Percentiles rank a stretch among this genome's conserved stretches.
phyloP scores from a whole-genome alignment of 2,113 vertebrate genomes.

The Diphyllodes magnificus region DNA sequence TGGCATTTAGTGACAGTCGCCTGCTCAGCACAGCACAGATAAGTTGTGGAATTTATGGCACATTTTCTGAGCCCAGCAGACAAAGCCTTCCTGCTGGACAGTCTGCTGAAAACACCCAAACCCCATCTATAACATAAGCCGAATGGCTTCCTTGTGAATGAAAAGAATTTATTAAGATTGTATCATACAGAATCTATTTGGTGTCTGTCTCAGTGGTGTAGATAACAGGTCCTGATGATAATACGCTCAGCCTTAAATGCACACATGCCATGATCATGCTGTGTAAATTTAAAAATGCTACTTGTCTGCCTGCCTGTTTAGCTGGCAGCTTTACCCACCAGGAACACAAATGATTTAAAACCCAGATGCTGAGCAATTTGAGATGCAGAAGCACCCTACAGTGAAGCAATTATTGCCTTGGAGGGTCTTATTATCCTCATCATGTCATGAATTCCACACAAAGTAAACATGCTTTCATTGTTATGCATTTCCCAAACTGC shows the following conservation, averaged over 20 bases:
- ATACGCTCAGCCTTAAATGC: conserved; percentile 62
- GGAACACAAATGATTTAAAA: conserved; percentile 67
- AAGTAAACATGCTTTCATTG: conserved; percentile 61
- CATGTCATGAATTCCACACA: conserved; percentile 63
- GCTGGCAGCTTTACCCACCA: conserved; percentile 46
- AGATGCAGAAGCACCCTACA: conserved; percentile 66
- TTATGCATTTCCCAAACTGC: conserved; percentile 42
- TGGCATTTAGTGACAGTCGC: neutral
- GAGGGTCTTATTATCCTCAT: conserved; percentile 69
- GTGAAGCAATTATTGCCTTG: conserved; percentile 72
- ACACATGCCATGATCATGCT: conserved; percentile 51
- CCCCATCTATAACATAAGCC: neutral
- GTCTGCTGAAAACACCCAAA: neutral
- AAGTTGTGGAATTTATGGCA: neutral
- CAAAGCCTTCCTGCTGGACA: neutral
- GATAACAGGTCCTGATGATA: conserved; percentile 46
- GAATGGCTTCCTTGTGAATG: neutral
- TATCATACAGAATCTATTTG: conserved; percentile 14
- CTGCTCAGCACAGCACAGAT: neutral
- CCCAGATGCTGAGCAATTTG: conserved; percentile 70
- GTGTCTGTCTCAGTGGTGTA: conserved; percentile 34
- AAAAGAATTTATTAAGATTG: conserved; percentile 35
- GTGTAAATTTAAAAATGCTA: conserved; percentile 63
- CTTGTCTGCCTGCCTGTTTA: conserved; percentile 63
- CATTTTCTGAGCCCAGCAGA: neutral